A percentile compares a stretch with the other conserved stretches of the same genome.
These are phyloP conservation scores for Limnephilus auricula DNA, from an alignment of 2,888 invertebrate genomes.

Conservation along the genomic window DNA sequence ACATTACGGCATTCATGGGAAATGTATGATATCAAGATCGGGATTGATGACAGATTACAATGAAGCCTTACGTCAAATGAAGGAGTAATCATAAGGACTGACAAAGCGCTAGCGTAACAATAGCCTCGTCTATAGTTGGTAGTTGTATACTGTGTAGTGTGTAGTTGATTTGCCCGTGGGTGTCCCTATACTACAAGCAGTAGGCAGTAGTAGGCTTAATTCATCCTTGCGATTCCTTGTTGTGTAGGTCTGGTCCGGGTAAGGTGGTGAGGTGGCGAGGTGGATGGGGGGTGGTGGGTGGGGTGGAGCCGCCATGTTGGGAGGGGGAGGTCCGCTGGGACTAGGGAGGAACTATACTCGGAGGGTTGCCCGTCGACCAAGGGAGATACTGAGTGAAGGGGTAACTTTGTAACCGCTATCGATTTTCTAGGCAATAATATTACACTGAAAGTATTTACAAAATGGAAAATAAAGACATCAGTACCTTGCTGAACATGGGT, in stretches of 20 bases:
- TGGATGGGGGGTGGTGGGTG: not conserved
- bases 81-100: slow-evolving; percentile 47
- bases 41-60: slow-evolving; percentile 52
- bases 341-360: slow-evolving; percentile 48
- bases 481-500: no score
- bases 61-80: slow-evolving; percentile 49
- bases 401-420: slow-evolving; percentile 26
- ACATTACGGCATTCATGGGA: slow-evolving; percentile 19
- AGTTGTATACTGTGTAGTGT: slow-evolving; percentile 42
- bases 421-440: not conserved
- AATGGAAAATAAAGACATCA: not conserved
- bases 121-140: slow-evolving; percentile 19
- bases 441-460: not conserved
- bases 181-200: not conserved
- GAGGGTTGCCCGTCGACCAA: slow-evolving; percentile 50
- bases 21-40: slow-evolving; percentile 32
- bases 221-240: slow-evolving; percentile 51
- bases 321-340: slow-evolving; percentile 45
- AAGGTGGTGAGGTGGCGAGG: slow-evolving; percentile 50
- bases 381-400: slow-evolving; percentile 50
- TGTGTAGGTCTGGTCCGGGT: slow-evolving; percentile 52
- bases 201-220: slow-evolving; percentile 30
- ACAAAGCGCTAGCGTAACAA: slow-evolving; percentile 27
- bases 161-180: slow-evolving; percentile 16
- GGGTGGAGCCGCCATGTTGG: slow-evolving; percentile 58